Evolutionary conservation across 2,888 invertebrate species (phyloP).

Genomic region (Pycnomerus fuliginosus): DNA sequence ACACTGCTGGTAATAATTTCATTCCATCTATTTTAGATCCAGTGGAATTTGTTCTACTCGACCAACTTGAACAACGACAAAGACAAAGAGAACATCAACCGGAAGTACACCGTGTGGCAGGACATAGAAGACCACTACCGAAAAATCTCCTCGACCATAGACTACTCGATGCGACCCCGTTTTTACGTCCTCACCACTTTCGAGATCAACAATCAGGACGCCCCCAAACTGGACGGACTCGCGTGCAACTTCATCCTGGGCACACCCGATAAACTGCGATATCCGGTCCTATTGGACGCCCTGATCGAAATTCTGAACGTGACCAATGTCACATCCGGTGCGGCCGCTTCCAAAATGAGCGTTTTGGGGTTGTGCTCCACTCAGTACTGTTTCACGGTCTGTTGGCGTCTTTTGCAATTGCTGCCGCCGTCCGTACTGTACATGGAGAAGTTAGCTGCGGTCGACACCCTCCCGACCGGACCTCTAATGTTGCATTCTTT

Average conservation of each 20-base stretch:
- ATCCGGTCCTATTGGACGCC: constrained; percentile 83
- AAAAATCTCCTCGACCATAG: constrained; percentile 62
- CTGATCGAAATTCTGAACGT: constrained; percentile 80
- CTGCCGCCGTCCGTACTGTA: constrained; percentile 88
- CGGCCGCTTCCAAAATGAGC: constrained; percentile 50
- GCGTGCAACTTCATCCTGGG: constrained; percentile 94
- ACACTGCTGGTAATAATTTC: too few species aligned
- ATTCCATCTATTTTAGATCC: constrained; percentile 58
- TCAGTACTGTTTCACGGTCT: constrained; percentile 87
- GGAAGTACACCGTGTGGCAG: constrained; percentile 70
- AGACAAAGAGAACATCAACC: constrained; percentile 59
- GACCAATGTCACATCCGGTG: constrained; percentile 64
- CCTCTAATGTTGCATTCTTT: constrained; percentile 78
- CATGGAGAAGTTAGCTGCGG: constrained; percentile 75
- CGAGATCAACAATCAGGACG: constrained; percentile 74
- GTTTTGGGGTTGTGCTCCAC: constrained; percentile 75
- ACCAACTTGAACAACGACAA: constrained; percentile 60
- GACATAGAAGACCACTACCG: constrained; percentile 76
- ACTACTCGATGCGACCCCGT: constrained; percentile 77
- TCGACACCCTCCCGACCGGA: constrained; percentile 65
- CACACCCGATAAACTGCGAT: constrained; percentile 87
- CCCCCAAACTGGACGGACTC: constrained; percentile 88
- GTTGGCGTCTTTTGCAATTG: constrained; percentile 80
- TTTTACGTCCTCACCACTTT: constrained; percentile 87
- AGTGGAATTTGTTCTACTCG: constrained; percentile 77